Conservation (phyloP, 2,113 vertebrate genomes). For the Marmota monax region DNA sequence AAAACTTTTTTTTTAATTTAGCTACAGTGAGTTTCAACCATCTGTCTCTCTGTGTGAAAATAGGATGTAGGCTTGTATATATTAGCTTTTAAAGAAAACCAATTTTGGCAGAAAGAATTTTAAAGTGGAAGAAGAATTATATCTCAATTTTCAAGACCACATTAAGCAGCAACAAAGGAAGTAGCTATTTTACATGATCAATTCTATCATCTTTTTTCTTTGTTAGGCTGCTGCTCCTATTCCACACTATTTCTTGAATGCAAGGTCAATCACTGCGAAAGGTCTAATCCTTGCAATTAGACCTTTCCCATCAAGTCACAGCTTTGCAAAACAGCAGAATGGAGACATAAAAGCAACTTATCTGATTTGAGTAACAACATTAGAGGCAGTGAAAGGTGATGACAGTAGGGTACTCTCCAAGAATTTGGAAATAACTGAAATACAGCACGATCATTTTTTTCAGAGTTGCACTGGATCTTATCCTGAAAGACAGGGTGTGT, state of each 20-base stretch:
- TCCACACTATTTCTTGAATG: not conserved
- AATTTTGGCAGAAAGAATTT: constrained; percentile 70
- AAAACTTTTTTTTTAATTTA: constrained; percentile 54
- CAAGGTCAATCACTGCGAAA: not conserved
- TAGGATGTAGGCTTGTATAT: constrained; percentile 60
- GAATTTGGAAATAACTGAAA: not conserved
- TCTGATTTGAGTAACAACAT: not conserved
- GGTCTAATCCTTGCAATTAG: not conserved
- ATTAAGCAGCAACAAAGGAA: constrained; percentile 30
- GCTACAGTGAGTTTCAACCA: constrained; percentile 63
- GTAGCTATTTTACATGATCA: not conserved
- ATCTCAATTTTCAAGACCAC: constrained; percentile 56
- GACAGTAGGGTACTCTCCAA: not conserved
- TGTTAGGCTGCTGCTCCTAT: not conserved
- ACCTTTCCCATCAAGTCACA: not conserved
- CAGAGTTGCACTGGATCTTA: not conserved
- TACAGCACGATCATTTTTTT: not conserved
- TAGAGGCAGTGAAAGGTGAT: not conserved
- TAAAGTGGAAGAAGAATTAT: constrained; percentile 65
- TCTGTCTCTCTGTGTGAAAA: constrained; percentile 72
- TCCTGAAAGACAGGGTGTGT: not conserved
- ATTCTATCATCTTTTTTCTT: not conserved
- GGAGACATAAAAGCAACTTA: not conserved
- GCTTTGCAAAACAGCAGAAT: not conserved
- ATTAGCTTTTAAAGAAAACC: constrained; percentile 63